A percentile compares a stretch with the other conserved stretches of the same genome.
Conservation (phyloP, 2,113 vertebrate species). For the Silurus glanis region DNA sequence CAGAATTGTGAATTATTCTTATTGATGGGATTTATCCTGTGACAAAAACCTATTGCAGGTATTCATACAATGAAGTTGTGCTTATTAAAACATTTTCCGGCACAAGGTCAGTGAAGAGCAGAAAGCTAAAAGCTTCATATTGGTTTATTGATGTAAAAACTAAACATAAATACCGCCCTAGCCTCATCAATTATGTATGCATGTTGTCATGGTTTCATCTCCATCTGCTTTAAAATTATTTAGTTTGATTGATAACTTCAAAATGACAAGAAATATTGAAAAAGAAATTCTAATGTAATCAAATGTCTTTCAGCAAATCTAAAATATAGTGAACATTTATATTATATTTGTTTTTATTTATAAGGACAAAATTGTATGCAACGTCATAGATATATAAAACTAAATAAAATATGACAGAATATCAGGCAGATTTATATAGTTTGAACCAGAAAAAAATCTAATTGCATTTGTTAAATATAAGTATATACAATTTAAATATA, state of each 20-base stretch:
- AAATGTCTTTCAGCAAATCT: background rate
- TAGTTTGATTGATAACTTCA: background rate
- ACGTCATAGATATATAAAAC: background rate
- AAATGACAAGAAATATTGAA: background rate
- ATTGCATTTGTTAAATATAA: background rate
- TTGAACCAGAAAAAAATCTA: background rate
- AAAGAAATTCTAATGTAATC: background rate
- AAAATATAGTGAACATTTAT: background rate
- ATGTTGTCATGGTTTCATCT: background rate
- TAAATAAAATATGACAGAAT: background rate
- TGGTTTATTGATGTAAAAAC: slow-evolving; percentile 14
- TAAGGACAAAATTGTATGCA: background rate
- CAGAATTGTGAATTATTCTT: background rate
- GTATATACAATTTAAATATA: background rate
- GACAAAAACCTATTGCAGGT: background rate
- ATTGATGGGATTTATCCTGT: background rate
- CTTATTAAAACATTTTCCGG: background rate
- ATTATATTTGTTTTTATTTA: background rate
- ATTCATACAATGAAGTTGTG: background rate
- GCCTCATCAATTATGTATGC: background rate
- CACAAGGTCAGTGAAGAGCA: background rate
- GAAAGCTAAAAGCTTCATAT: background rate
- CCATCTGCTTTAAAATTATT: background rate
- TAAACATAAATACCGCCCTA: background rate
- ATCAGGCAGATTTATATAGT: background rate